Base-by-base conservation (phyloP, 2,797 vertebrate species). In the Bucorvus abyssinicus region DNA sequence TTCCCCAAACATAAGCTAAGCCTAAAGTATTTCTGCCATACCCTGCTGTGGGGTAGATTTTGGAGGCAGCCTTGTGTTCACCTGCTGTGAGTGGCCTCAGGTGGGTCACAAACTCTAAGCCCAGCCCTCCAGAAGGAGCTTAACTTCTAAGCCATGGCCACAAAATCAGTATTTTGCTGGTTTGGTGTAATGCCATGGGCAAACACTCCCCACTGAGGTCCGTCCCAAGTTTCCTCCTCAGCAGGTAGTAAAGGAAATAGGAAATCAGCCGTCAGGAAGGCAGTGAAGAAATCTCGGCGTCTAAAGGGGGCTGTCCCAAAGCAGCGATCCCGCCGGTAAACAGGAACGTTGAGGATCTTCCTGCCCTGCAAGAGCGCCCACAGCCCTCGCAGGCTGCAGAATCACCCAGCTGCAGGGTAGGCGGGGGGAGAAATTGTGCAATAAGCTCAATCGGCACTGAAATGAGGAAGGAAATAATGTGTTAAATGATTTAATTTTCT, bases 391-490 rank as follows among this genome's bases (percentile, higher is more conserved):
- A 44, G 89, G 79, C 74, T 94, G 70, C 67, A 70, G 75, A 91
- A 94, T 5, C 76, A 50, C 64, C 70, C 38, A 22, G 89, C 87
- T 59, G 71, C 75, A 73, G 75, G 67, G 67, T 4, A 7, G 16
- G 34, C 21, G 30, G 3, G 7, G 20, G 47, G 57, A 97, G 90
- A 59, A 97, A 83, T 97, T 96, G 95, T 95, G 97, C 95, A 95
- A 95, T 80, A 73, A 80, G 90, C 95, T 97, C 95, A 96, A 91
- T 93, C 53, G 55, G 94, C 27, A 14, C 86, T 83, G 69, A 98
- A 98, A 98, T 97, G 96, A 97, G 97, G 97, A 98, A 98, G 98
- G 97, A 98, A 98, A 95, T 80, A 93, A 94, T 87, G 91, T 95
- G 96, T 94, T 96, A 96, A 96, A 96, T 97, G 96, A 96, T 95